Conservation (phyloP, 2,113 vertebrate species). For the Bostrychus sinensis region DNA sequence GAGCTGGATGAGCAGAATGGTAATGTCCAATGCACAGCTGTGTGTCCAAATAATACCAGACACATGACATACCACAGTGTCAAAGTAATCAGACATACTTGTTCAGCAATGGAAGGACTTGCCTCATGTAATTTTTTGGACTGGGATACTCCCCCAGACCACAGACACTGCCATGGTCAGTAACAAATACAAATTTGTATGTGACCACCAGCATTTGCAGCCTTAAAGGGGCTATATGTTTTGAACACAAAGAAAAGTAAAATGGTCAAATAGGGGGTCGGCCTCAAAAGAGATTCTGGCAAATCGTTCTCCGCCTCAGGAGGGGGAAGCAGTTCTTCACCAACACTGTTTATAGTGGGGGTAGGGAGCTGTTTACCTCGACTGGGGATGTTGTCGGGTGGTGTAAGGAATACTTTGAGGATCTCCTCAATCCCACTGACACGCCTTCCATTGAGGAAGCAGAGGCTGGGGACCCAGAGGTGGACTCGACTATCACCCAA, state of each 20-base stretch:
- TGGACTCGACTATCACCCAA: too few relatives aligned
- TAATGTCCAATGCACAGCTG: slow-evolving; percentile 69
- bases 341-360: too few relatives aligned
- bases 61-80: slow-evolving; percentile 34
- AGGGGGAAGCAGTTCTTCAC: too few relatives aligned
- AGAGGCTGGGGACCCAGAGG: too few relatives aligned
- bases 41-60: slow-evolving; percentile 43
- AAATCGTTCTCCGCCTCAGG: too few relatives aligned
- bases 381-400: too few relatives aligned
- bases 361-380: too few relatives aligned
- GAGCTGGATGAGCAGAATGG: slow-evolving; percentile 97
- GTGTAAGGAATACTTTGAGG: too few relatives aligned
- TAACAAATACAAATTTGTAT: slow-evolving; percentile 17
- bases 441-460: too few relatives aligned
- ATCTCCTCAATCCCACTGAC: too few relatives aligned
- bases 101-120: slow-evolving; percentile 45
- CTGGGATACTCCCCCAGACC: slow-evolving; percentile 29
- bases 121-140: slow-evolving; percentile 47
- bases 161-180: slow-evolving; percentile 9
- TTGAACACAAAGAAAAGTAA: not conserved
- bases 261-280: too few relatives aligned
- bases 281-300: too few relatives aligned
- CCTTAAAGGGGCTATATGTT: slow-evolving; percentile 8
- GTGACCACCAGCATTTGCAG: slow-evolving; percentile 22
- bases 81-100: slow-evolving; percentile 54